phyloP scores from a whole-genome alignment of 2,888 invertebrate species.

The Ephialtes manifestator region DNA sequence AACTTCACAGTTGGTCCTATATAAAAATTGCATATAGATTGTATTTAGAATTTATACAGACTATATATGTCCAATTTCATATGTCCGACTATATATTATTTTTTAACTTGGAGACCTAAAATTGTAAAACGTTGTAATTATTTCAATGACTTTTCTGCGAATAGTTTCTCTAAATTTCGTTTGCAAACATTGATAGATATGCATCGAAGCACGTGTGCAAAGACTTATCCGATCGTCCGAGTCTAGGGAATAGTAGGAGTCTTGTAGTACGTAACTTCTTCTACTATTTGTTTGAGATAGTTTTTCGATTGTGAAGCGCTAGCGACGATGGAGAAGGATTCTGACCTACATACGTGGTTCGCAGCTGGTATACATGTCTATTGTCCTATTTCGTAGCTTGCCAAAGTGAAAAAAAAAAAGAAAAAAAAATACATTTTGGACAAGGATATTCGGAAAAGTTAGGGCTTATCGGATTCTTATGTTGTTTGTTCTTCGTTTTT shows the following conservation, averaged over 20 bases:
- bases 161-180: not conserved
- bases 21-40: too few species aligned
- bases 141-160: too few species aligned
- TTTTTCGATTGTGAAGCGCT: constrained; percentile 10
- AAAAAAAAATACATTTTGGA: constrained; percentile 9
- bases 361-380: not conserved
- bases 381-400: constrained; percentile 12
- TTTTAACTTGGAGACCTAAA: too few species aligned
- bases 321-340: not conserved
- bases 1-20: too few species aligned
- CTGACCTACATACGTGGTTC: constrained; percentile 21
- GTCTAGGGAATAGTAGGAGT: not conserved
- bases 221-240: not conserved
- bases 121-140: too few species aligned
- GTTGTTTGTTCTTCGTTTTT: constrained; percentile 8
- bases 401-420: constrained; percentile 3
- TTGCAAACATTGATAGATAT: too few species aligned
- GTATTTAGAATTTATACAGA: too few species aligned
- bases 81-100: too few species aligned
- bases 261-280: constrained; percentile 10
- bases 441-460: not conserved
- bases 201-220: not conserved
- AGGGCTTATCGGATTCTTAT: constrained; percentile 9
- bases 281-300: constrained; percentile 21
- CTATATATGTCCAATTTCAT: too few species aligned